Percentiles rank a stretch among this genome's conserved stretches.
These are phyloP conservation scores for Stenodera caucasica DNA, from an alignment of 2,888 invertebrate species.

Conservation along the genomic window DNA sequence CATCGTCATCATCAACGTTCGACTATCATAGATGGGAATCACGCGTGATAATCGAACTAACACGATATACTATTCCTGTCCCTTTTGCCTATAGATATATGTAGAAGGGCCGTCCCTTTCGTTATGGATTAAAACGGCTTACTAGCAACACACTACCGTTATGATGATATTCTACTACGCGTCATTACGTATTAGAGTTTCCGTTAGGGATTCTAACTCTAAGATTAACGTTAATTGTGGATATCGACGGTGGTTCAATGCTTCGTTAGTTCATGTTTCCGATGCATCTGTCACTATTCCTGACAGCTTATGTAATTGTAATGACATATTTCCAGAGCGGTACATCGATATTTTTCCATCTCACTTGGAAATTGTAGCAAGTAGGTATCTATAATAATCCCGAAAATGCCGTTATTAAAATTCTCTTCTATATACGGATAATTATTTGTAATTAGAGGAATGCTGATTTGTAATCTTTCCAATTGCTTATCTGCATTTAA, in stretches of 20 bases:
- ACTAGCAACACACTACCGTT: constrained; percentile 30
- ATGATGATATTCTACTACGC: constrained; percentile 41
- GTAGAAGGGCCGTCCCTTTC: background rate
- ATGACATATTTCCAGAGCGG: constrained; percentile 15
- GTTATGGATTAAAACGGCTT: constrained; percentile 40
- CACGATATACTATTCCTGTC: constrained; percentile 43
- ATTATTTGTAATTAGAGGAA: constrained; percentile 44
- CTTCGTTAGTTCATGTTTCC: constrained; percentile 38
- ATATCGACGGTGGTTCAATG: constrained; percentile 38
- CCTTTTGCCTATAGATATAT: constrained; percentile 19
- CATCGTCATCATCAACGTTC: constrained; percentile 13
- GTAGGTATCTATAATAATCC: background rate
- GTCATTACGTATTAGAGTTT: constrained; percentile 50
- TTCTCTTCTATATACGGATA: constrained; percentile 29
- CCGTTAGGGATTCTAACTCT: constrained; percentile 39
- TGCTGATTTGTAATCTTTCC: constrained; percentile 38
- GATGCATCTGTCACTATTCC: constrained; percentile 33
- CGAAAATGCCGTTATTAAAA: background rate
- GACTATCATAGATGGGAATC: constrained; percentile 45
- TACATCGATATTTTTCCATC: background rate
- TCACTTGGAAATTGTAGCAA: background rate
- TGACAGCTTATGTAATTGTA: constrained; percentile 29
- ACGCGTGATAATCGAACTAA: constrained; percentile 53
- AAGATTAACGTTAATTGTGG: constrained; percentile 38
- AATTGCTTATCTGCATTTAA: constrained; percentile 41